Percentiles rank a stretch among this genome's conserved stretches.
These are phyloP conservation scores for Campoletis sonorensis DNA, from an alignment of 1,140 invertebrate species.

Conservation along the genomic window DNA sequence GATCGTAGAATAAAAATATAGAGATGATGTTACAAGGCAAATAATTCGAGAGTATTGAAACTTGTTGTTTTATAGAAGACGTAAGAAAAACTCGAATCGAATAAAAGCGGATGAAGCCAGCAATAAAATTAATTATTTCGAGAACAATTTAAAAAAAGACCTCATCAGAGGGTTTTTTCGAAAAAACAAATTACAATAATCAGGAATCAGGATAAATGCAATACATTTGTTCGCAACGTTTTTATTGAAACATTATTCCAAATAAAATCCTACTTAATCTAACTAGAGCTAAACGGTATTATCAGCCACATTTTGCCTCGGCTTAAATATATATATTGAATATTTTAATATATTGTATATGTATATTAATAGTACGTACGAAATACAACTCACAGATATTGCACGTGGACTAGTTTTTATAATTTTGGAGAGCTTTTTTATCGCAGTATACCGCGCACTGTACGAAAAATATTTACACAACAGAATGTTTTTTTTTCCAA, in stretches of 20 bases:
- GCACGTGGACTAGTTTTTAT: conserved; percentile 68
- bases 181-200: neutral
- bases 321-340: conserved; percentile 24
- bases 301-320: conserved; percentile 22
- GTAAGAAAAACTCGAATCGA: no score
- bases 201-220: neutral
- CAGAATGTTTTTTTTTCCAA: conserved; percentile 52
- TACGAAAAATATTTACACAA: conserved; percentile 68
- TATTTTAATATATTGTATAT: conserved; percentile 26
- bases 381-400: conserved; percentile 67
- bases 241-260: conserved; percentile 60
- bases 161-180: no score
- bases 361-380: conserved; percentile 44
- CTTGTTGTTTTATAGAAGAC: no score
- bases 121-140: neutral
- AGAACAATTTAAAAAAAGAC: no score
- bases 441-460: conserved; percentile 54
- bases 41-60: no score
- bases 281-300: conserved; percentile 53
- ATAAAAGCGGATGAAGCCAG: no score
- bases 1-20: neutral
- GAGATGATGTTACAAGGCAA: no score
- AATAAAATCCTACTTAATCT: conserved; percentile 64
- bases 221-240: conserved; percentile 36
- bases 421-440: conserved; percentile 39